Conservation (phyloP, 2,113 vertebrate genomes). For the Plectropomus leopardus region DNA sequence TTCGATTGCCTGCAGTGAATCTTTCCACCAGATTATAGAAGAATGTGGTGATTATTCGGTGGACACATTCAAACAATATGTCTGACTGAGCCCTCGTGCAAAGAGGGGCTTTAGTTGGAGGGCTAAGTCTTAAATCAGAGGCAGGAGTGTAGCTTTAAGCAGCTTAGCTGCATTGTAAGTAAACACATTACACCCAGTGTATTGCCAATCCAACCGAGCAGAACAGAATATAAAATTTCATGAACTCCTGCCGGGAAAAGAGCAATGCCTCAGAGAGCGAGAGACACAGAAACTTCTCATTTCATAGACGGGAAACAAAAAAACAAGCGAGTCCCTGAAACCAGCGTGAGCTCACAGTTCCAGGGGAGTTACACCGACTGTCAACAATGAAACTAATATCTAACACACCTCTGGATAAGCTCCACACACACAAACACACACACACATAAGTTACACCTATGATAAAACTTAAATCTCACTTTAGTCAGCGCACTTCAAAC, state of each 20-base stretch:
- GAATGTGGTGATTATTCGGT: conserved; percentile 47
- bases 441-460: neutral
- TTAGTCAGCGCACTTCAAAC: neutral
- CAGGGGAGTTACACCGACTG: conserved; percentile 6
- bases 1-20: conserved; percentile 15
- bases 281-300: conserved; percentile 25
- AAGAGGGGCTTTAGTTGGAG: conserved; percentile 24
- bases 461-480: neutral
- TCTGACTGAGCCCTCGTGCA: conserved; percentile 15
- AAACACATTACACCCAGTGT: conserved; percentile 60
- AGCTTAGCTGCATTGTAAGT: conserved; percentile 60
- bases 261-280: conserved; percentile 23
- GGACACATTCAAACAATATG: conserved; percentile 39
- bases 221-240: conserved; percentile 45
- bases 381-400: conserved; percentile 24
- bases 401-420: conserved; percentile 14
- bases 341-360: neutral
- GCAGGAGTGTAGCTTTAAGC: conserved; percentile 63
- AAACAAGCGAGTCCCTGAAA: conserved; percentile 24
- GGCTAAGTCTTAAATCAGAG: conserved; percentile 57
- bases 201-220: conserved; percentile 5
- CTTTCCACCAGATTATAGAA: conserved; percentile 30
- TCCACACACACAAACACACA: conserved; percentile 2
- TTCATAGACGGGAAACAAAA: conserved; percentile 9
- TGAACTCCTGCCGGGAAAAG: conserved; percentile 39